Evolutionary conservation across 2,888 invertebrate genomes (phyloP).

Genomic region (Temnothorax rugatulus): DNA sequence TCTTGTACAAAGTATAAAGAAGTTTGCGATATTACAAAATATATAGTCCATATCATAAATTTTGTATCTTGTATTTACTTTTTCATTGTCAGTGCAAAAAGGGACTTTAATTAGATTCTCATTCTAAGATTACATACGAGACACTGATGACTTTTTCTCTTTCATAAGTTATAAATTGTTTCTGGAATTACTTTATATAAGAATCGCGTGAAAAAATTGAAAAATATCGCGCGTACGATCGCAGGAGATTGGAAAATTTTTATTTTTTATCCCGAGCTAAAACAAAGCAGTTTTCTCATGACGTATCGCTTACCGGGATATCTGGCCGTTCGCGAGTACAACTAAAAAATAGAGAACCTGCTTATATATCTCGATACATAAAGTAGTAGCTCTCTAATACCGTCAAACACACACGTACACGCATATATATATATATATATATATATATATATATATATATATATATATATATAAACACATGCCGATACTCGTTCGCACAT

Average conservation of each 20-base stretch:
- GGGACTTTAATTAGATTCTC: not conserved
- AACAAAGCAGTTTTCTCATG: conserved; percentile 26
- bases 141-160: not conserved
- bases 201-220: not conserved
- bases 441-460: not conserved
- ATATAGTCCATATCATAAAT: not conserved
- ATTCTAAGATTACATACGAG: not conserved
- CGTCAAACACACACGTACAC: conserved; percentile 25
- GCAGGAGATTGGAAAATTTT: not conserved
- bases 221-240: conserved; percentile 1
- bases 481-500: conserved; percentile 26
- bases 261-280: conserved; percentile 12
- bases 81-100: too few relatives aligned
- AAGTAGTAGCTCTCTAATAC: conserved; percentile 52
- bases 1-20: not conserved
- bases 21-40: not conserved
- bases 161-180: not conserved
- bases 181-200: not conserved
- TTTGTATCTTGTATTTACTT: not conserved
- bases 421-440: not conserved
- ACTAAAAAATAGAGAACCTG: conserved; percentile 37
- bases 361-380: conserved; percentile 4
- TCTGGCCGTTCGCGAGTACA: conserved; percentile 25
- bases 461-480: not conserved
- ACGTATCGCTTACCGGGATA: conserved; percentile 19